Percentiles rank a stretch among this genome's conserved stretches.
Evolutionary conservation across 2,888 invertebrate genomes (phyloP).

Genomic region (Ochropleura plecta): DNA sequence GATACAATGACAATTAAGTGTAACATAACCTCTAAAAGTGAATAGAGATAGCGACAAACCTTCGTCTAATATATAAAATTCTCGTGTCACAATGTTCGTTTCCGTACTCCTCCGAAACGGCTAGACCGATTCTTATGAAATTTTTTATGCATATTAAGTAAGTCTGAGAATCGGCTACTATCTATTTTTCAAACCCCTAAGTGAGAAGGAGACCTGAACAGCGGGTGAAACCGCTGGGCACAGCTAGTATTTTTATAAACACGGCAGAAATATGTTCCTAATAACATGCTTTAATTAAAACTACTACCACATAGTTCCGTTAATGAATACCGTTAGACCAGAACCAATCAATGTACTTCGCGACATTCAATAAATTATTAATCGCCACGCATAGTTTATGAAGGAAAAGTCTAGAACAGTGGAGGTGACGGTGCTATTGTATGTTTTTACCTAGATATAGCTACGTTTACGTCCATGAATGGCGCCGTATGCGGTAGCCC

Average conservation of each 20-base stretch:
- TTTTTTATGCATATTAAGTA: too few relatives aligned
- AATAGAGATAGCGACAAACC: not conserved
- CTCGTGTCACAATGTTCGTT: too few relatives aligned
- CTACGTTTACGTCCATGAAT: slow-evolving; percentile 67
- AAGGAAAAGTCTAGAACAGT: slow-evolving; percentile 53
- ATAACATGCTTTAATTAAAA: slow-evolving; percentile 8
- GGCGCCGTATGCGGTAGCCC: slow-evolving; percentile 66
- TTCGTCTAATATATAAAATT: too few relatives aligned
- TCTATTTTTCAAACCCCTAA: too few relatives aligned
- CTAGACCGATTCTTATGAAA: too few relatives aligned
- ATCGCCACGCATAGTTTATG: slow-evolving; percentile 10
- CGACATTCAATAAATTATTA: slow-evolving; percentile 40
- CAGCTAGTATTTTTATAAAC: too few relatives aligned
- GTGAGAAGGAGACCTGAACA: too few relatives aligned
- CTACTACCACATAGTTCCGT: not conserved
- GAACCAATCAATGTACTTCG: slow-evolving; percentile 52
- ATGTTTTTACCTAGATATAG: slow-evolving; percentile 29
- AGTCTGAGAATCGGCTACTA: too few relatives aligned
- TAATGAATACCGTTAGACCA: slow-evolving; percentile 26
- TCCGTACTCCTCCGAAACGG: too few relatives aligned
- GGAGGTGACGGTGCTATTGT: slow-evolving; percentile 11
- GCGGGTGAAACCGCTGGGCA: too few relatives aligned
- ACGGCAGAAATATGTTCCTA: too few relatives aligned
- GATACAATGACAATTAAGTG: not conserved
- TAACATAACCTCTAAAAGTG: not conserved